phyloP scores from a whole-genome alignment of 2,113 vertebrate species.

The Pan paniscus region DNA sequence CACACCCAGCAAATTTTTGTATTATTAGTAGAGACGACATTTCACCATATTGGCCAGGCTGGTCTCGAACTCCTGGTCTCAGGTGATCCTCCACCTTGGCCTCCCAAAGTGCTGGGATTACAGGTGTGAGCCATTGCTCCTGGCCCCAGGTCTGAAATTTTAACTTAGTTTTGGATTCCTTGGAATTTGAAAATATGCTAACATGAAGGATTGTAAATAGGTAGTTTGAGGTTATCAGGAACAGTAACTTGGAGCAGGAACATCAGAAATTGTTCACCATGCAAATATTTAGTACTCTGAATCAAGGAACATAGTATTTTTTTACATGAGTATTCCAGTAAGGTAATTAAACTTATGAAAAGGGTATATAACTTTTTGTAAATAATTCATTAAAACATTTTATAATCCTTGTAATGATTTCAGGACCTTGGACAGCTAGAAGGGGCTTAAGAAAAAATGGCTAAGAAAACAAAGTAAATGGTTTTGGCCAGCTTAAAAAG shows the following conservation, averaged over 20 bases:
- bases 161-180: neutral
- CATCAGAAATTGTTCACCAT: neutral
- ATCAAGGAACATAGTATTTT: neutral
- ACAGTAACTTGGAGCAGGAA: neutral
- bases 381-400: neutral
- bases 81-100: too few species aligned
- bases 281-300: neutral
- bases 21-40: too few species aligned
- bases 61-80: too few species aligned
- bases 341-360: neutral
- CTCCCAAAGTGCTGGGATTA: too few species aligned
- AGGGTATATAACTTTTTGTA: neutral
- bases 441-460: neutral
- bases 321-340: neutral
- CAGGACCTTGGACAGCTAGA: neutral
- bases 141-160: neutral
- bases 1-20: too few species aligned
- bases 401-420: neutral
- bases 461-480: neutral
- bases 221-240: conserved; percentile 3
- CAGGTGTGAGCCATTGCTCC: too few species aligned
- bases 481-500: neutral
- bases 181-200: conserved; percentile 12
- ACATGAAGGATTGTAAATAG: conserved; percentile 3
- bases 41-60: too few species aligned